Evolutionary conservation across 1,140 invertebrate species (phyloP).

Genomic region (Aphaenogaster rudis): DNA sequence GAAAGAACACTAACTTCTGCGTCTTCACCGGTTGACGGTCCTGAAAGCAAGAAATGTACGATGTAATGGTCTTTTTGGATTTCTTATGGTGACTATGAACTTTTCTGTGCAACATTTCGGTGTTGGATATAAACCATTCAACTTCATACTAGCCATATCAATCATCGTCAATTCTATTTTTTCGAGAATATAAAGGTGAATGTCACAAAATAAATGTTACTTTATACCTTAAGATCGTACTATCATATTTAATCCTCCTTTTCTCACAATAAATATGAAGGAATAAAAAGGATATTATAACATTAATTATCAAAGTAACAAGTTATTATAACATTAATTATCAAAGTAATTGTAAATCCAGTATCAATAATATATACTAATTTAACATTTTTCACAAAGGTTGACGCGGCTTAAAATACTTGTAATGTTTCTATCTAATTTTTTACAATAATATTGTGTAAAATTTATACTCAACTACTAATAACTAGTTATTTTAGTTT

Average conservation of each 20-base stretch:
- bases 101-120: conserved; percentile 25
- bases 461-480: neutral
- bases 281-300: neutral
- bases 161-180: conserved; percentile 42
- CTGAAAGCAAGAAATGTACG: conserved; percentile 12
- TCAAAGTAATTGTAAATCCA: neutral
- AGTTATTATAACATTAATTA: neutral
- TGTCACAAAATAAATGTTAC: neutral
- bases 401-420: neutral
- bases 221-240: neutral
- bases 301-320: neutral
- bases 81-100: conserved; percentile 16
- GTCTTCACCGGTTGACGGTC: neutral
- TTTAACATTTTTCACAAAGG: neutral
- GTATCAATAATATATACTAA: neutral
- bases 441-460: neutral
- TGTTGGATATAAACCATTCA: neutral
- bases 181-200: conserved; percentile 1
- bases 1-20: conserved; percentile 39
- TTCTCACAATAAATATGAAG: neutral
- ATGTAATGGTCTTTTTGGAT: conserved; percentile 1
- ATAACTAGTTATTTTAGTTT: neutral
- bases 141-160: neutral
- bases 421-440: neutral
- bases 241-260: neutral